A percentile compares a stretch with the other conserved stretches of the same genome.
Conservation (phyloP, 2,888 invertebrate species). For the Pimpla rufipes region DNA sequence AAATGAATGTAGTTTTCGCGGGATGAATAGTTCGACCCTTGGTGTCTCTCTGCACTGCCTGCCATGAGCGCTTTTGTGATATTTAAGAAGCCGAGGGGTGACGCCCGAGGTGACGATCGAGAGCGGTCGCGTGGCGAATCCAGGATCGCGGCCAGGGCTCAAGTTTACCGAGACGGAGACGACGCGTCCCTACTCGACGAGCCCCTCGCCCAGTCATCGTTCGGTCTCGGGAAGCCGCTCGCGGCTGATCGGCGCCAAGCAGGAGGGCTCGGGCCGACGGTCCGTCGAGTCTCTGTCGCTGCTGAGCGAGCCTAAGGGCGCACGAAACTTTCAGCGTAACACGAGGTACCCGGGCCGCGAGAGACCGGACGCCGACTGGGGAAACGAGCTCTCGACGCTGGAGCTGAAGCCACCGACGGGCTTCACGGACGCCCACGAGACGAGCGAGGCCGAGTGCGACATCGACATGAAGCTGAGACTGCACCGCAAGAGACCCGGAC, state of each 20-base stretch:
- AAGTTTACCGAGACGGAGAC: constrained; percentile 80
- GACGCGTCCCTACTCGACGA: constrained; percentile 81
- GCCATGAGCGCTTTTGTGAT: constrained; percentile 55
- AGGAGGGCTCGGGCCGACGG: constrained; percentile 76
- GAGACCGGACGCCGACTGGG: constrained; percentile 79
- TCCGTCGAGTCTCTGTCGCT: constrained; percentile 82
- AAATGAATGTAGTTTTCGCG: constrained; percentile 41
- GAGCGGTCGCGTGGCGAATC: constrained; percentile 75
- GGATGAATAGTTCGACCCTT: constrained; percentile 15
- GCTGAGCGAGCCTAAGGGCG: constrained; percentile 74
- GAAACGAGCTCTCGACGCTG: constrained; percentile 82
- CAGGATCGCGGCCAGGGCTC: constrained; percentile 77
- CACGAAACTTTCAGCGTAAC: constrained; percentile 70
- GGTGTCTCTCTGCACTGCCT: background rate
- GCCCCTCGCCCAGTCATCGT: constrained; percentile 79
- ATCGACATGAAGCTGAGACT: constrained; percentile 83
- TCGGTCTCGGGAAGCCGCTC: constrained; percentile 74
- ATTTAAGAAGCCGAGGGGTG: constrained; percentile 80
- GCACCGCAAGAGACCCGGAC: constrained; percentile 79
- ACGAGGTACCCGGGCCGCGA: constrained; percentile 70
- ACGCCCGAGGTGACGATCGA: constrained; percentile 80
- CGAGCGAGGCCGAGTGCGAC: constrained; percentile 84
- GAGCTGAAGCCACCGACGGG: constrained; percentile 86
- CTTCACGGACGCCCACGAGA: constrained; percentile 82
- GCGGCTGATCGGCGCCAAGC: constrained; percentile 69